Evolutionary conservation across 2,888 invertebrate genomes (phyloP).

Genomic region (Platypus cylindrus): DNA sequence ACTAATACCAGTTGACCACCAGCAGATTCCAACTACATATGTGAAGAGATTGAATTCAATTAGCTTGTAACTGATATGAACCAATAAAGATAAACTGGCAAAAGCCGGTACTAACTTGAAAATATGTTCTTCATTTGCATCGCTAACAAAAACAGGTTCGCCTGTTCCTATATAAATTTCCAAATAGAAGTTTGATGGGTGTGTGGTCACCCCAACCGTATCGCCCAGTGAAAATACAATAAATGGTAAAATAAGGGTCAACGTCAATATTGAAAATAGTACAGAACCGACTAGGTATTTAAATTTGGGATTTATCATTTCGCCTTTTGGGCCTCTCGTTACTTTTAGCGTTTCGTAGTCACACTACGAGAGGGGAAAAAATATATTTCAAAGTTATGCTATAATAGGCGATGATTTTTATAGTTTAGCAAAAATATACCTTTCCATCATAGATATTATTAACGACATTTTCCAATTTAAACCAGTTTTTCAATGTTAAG

Average conservation of each 20-base stretch:
- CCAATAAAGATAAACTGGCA: too few species aligned
- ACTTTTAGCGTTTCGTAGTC: conserved; percentile 6
- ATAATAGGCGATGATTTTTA: not conserved
- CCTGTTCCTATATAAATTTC: conserved; percentile 10
- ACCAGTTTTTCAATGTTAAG: conserved; percentile 9
- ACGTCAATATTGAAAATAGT: conserved; percentile 5
- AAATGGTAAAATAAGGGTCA: conserved; percentile 13
- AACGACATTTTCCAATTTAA: conserved; percentile 13
- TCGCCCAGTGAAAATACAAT: conserved; percentile 10
- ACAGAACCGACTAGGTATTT: conserved; percentile 11
- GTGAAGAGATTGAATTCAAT: too few species aligned
- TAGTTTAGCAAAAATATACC: conserved; percentile 7
- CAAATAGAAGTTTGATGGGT: conserved; percentile 7
- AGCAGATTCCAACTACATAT: too few species aligned
- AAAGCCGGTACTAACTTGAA: too few species aligned
- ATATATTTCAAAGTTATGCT: not conserved
- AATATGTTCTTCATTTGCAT: conserved; percentile 4
- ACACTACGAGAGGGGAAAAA: conserved; percentile 1
- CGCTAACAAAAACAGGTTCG: conserved; percentile 9
- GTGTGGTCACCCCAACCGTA: conserved; percentile 10
- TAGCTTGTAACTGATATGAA: too few species aligned
- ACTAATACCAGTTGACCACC: too few species aligned
- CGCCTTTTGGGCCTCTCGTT: conserved; percentile 1
- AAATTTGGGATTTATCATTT: conserved; percentile 1
- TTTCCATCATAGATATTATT: conserved; percentile 11